Conservation (phyloP, 1,140 invertebrate genomes). For the Neodiprion virginianus region DNA sequence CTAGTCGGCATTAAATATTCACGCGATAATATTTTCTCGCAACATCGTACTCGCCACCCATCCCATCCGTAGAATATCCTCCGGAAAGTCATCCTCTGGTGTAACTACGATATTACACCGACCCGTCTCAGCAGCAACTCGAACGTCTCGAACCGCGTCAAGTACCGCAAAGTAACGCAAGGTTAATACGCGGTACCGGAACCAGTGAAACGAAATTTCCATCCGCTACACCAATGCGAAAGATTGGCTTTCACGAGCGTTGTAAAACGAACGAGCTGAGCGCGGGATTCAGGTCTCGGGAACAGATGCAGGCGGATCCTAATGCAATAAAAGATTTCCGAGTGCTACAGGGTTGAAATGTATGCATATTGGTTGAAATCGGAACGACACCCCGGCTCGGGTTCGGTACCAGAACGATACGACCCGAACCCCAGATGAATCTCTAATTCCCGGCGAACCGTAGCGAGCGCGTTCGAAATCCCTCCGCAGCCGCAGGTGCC, state of each 20-base stretch:
- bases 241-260: constrained; percentile 27
- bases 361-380: constrained; percentile 48
- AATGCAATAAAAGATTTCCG: constrained; percentile 54
- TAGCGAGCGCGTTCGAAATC: no score
- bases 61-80: constrained; percentile 17
- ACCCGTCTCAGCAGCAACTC: no score
- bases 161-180: no score
- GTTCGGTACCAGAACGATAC: not conserved
- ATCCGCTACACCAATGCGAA: constrained; percentile 26
- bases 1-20: not conserved
- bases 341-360: constrained; percentile 46
- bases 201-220: constrained; percentile 36
- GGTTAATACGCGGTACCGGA: no score
- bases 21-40: not conserved
- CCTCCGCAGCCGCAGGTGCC: no score
- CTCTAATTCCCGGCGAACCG: not conserved
- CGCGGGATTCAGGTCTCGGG: constrained; percentile 17
- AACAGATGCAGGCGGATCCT: constrained; percentile 36
- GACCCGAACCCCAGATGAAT: not conserved
- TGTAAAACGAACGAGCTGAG: constrained; percentile 3
- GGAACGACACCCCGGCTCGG: not conserved
- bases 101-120: not conserved
- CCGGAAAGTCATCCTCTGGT: not conserved
- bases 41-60: not conserved
- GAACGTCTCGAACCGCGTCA: no score